Evolutionary conservation across 2,888 invertebrate genomes (phyloP), one percentile per base, ranked within the genome.

Genomic region (Mythimna ferrago): DNA sequence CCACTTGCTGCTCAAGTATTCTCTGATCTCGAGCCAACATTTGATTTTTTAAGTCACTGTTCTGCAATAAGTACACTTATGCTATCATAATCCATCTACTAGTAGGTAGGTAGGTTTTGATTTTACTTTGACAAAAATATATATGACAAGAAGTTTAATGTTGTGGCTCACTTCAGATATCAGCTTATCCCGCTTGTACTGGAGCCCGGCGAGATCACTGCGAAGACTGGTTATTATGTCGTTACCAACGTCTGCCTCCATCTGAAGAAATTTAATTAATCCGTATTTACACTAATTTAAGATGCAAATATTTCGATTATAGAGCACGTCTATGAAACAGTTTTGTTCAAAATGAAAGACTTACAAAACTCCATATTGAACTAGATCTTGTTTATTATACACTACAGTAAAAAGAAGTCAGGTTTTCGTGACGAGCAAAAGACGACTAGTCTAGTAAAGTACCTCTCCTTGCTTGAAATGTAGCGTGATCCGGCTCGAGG

Each of bases 191-290:
- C 98, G 97, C 94, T 98, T 98, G 92, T 98, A 98, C 89, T 98
- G 98, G 64, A 98, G 95, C 4, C 97, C 98, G 26, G 98, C 98
- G 84, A 98, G 94, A 93, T 98, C 98, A 93, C 98, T 98, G 84
- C 98, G 97, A 76, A 98, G 94, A 14, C 98, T 97, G 54, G 98
- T 98, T 44, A 98, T 97, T 84, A 98, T 93, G 92, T 98, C 98
- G 89, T 97, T 97, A 76, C 90, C 94, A 76, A 94, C 91, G 53
- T 96, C 95, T 83, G 96, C 94, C 78, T 97, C 97, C 97, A 97
- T 97, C 97, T 97, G 91, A 73, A 91, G 87, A 88, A 71, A 64
- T 65, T 58, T 16, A 26, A 26, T 26, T 26, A 26, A 58, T 71
- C 44, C 9, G 4, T 35, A 19, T 60, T 63, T 32, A 16, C 51